Evolutionary conservation across 2,113 vertebrate species (phyloP), one percentile per base, ranked within the genome.

Genomic region (Oncorhynchus clarkii): DNA sequence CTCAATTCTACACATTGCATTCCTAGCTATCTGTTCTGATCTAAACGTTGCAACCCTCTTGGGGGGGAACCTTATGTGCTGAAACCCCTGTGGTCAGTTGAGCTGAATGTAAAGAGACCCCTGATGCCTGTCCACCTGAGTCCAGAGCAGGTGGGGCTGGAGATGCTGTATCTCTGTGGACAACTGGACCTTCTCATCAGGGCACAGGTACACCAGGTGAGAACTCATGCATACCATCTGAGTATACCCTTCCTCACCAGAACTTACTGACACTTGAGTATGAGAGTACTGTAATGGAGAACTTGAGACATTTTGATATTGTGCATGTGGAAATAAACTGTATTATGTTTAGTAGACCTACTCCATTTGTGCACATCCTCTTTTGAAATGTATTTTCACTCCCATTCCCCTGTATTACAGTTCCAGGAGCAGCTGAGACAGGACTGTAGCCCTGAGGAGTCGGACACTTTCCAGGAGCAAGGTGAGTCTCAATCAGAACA

Each of bases 141-240:
- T 83, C 88, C 91, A 7, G 91, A 93, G 75, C 94, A 94, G 87
- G 92, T 95, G 81, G 93, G 91, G 14, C 76, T 94, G 84, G 94
- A 95, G 89, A 94, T 95, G 91, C 62, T 94, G 82, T 93, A 90
- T 84, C 92, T 94, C 0, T 94, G 93, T 74, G 90, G 91, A 51
- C 93, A 95, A 72, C 90, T 95, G 84, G 93, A 95, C 87, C 90
- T 95, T n/a, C 89, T 94, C 72, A 91, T 95, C 85, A 88, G 92
- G 80, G 91, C 92, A 2, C 93, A 95, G 88, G 93, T 93, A 78
- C 90, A 93, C 73, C 92, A 94, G 91, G 93, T 94, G 78, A 68
- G 77, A 16, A 13, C 4, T 26, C 34, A 27, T 27, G 5, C 22
- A 18, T 13, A 18, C 71, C 22, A 13, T 64, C 29, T 24, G 18